Evolutionary conservation across 2,797 vertebrate genomes (phyloP).

Genomic region (Cheirogaleus major): DNA sequence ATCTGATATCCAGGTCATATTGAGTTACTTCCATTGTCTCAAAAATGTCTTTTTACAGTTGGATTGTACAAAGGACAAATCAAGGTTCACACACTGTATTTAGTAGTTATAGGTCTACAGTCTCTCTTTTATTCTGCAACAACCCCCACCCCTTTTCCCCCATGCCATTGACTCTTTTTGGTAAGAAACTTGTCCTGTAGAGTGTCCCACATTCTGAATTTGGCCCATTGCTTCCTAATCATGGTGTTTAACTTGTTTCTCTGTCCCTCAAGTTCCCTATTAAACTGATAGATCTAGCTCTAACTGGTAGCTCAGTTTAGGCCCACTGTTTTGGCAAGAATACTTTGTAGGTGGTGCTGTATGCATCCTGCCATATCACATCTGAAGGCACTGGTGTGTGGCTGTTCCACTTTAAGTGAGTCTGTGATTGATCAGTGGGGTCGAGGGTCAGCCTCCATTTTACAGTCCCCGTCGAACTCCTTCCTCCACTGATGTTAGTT

Average conservation of each 20-base stretch:
- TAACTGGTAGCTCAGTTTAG: background rate
- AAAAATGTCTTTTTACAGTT: background rate
- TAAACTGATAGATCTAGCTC: background rate
- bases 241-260: background rate
- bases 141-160: background rate
- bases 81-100: background rate
- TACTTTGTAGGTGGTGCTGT: background rate
- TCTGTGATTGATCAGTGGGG: background rate
- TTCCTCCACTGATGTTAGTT: background rate
- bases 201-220: background rate
- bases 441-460: background rate
- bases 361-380: accelerated
- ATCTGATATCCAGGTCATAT: background rate
- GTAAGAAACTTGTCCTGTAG: background rate
- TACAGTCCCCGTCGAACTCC: background rate
- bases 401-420: background rate
- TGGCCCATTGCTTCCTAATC: background rate
- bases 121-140: background rate
- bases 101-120: background rate
- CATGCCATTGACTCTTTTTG: background rate
- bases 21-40: background rate
- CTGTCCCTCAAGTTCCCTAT: background rate
- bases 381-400: background rate
- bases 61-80: background rate
- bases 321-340: background rate